These are phyloP conservation scores for Poecilia latipinna DNA, from an alignment of 2,113 vertebrate species.

Conservation along the genomic window DNA sequence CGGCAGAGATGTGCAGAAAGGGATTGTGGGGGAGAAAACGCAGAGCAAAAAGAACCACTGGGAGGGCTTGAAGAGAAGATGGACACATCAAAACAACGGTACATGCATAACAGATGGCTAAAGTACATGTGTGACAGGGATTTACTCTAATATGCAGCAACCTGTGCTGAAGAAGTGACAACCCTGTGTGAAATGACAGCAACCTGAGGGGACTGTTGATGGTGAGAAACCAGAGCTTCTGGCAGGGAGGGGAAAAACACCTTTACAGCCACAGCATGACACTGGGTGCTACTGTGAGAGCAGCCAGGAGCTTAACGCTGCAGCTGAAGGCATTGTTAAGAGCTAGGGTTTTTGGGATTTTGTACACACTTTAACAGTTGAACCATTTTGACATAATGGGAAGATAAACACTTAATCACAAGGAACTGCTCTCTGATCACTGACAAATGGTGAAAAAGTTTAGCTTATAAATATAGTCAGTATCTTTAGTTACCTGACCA, in stretches of 20 bases:
- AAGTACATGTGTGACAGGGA: neutral
- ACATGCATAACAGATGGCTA: too few species aligned
- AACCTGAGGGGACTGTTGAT: neutral
- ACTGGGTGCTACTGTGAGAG: neutral
- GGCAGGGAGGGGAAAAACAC: neutral
- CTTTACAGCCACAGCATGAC: neutral
- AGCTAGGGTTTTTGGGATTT: too few species aligned
- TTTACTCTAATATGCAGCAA: neutral
- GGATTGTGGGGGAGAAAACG: conserved; percentile 21
- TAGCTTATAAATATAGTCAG: too few species aligned
- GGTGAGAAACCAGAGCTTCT: neutral
- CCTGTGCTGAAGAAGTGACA: neutral
- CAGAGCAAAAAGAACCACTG: neutral
- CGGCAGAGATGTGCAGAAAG: conserved; percentile 31
- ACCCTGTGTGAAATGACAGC: neutral
- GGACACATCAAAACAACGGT: neutral
- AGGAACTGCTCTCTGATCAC: neutral
- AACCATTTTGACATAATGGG: too few species aligned
- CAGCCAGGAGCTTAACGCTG: neutral
- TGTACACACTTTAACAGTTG: too few species aligned
- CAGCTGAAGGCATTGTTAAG: too few species aligned
- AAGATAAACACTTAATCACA: neutral
- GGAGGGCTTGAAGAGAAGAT: neutral
- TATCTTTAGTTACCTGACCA: too few species aligned
- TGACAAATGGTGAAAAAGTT: neutral